Evolutionary conservation across 2,888 invertebrate genomes (phyloP), one percentile per base, ranked within the genome.

Genomic region (Petrolisthes cinctipes): DNA sequence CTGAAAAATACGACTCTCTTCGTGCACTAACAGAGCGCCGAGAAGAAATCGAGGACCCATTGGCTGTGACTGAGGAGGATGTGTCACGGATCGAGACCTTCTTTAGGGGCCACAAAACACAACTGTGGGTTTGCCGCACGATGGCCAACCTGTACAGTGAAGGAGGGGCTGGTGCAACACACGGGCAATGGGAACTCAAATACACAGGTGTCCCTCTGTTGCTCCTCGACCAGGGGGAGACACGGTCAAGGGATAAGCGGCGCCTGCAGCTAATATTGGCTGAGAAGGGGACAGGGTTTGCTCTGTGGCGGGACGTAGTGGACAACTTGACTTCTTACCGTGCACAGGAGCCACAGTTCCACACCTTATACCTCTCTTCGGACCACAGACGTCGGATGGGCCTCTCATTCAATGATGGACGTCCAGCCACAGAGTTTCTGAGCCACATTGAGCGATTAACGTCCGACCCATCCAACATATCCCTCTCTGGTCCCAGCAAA

Each of bases 151-250:
- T 96, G 76, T 96, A 96, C 92, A 94, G 94, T 89, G 93, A 94
- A 11, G 89, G 89, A 73, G 92, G 92, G 9, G 78, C 83, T 4
- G 83, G 86, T 7, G 79, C 82, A 14, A 89, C 87, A 88, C 91
- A 87, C 85, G 89, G 89, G 53, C 91, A 92, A 5, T 97, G 97
- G 97, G 94, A 95, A 91, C 93, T 96, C 82, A 94, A 95, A 89
- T 95, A 95, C 92, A 96, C 96, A 0, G 97, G 97, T 20, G 95
- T 97, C 85, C 97, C 96, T 0, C 95, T 96, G 4, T 94, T 97
- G 14, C 93, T 97, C 6, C 94, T 96, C 89, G 96, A 97, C 93
- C 94, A 95, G 75, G 97, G 97, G 0, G 96, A 96, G 92, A 95
- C 96, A 14, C 93, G 95, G 86, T 94, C 95, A 37, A 93, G 96